Conservation (phyloP, 2,888 invertebrate species). For the Tenodera sinensis region DNA sequence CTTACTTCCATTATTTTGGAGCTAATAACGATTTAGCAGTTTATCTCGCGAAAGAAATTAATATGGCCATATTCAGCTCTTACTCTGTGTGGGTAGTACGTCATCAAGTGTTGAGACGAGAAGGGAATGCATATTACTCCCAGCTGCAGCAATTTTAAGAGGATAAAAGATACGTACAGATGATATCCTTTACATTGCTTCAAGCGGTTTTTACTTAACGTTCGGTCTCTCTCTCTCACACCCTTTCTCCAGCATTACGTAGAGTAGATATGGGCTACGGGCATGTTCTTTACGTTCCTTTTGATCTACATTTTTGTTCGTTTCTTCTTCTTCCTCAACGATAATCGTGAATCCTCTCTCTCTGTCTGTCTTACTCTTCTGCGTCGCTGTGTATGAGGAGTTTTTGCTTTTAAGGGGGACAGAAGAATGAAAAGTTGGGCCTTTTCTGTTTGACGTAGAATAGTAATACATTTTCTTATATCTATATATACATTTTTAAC, state of each 20-base stretch:
- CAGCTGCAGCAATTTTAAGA: not conserved
- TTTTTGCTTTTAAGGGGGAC: not conserved
- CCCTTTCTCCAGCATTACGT: not conserved
- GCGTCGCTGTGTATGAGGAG: not conserved
- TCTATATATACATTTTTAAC: not conserved
- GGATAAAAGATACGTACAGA: conserved; percentile 3
- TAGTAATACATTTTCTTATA: not conserved
- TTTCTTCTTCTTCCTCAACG: not conserved
- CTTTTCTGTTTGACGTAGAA: not conserved
- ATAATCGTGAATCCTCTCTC: not conserved
- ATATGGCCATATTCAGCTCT: not conserved
- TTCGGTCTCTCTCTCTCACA: too few species aligned
- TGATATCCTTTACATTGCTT: conserved; percentile 4
- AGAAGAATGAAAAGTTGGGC: not conserved
- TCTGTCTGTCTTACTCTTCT: not conserved
- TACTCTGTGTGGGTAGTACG: not conserved
- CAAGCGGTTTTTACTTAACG: conserved; percentile 6
- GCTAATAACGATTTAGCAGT: not conserved
- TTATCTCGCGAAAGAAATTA: not conserved
- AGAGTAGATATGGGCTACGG: not conserved
- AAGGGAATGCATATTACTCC: not conserved
- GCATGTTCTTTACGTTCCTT: not conserved
- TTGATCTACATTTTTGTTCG: not conserved
- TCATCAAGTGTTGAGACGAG: not conserved
- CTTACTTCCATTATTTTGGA: not conserved